These are phyloP conservation scores for Epinephelus awoara DNA, from an alignment of 2,797 vertebrate species.

Conservation along the genomic window DNA sequence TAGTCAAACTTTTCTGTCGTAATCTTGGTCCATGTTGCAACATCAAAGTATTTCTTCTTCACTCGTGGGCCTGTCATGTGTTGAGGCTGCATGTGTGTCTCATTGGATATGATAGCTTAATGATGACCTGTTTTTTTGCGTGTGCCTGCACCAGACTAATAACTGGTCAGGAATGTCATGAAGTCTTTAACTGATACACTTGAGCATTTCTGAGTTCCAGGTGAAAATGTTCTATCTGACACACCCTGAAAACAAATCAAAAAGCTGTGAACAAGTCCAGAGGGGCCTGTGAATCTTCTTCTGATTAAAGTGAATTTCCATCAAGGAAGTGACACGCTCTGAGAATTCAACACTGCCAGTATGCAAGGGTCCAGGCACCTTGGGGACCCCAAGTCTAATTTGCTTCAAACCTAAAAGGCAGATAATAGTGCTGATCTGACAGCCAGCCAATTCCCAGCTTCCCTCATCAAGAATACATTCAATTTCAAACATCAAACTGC, in stretches of 20 bases:
- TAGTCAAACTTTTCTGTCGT: slow-evolving; percentile 15
- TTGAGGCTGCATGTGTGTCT: background rate
- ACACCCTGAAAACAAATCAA: slow-evolving; percentile 65
- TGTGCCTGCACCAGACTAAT: background rate
- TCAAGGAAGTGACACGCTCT: slow-evolving; percentile 76
- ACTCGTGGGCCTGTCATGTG: background rate
- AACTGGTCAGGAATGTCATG: slow-evolving; percentile 10
- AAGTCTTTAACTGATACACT: slow-evolving; percentile 38
- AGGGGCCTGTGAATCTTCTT: slow-evolving; percentile 65
- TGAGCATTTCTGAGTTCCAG: slow-evolving; percentile 44
- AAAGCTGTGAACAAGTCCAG: slow-evolving; percentile 63
- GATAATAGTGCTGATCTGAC: slow-evolving; percentile 84
- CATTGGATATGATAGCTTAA: slow-evolving; percentile 1
- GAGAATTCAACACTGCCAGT: slow-evolving; percentile 68
- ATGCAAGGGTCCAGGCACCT: slow-evolving; percentile 76
- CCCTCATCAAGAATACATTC: slow-evolving; percentile 82
- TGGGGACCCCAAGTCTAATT: slow-evolving; percentile 81
- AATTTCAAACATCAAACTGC: slow-evolving; percentile 80
- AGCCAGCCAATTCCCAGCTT: slow-evolving; percentile 79
- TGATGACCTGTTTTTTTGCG: background rate
- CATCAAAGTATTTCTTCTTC: slow-evolving; percentile 33
- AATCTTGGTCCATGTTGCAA: slow-evolving; percentile 11
- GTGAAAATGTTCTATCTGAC: slow-evolving; percentile 40
- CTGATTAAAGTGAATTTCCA: slow-evolving; percentile 83
- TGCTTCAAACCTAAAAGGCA: slow-evolving; percentile 83